Base-by-base conservation (phyloP, 2,888 invertebrate genomes). In the Panorpa germanica region DNA sequence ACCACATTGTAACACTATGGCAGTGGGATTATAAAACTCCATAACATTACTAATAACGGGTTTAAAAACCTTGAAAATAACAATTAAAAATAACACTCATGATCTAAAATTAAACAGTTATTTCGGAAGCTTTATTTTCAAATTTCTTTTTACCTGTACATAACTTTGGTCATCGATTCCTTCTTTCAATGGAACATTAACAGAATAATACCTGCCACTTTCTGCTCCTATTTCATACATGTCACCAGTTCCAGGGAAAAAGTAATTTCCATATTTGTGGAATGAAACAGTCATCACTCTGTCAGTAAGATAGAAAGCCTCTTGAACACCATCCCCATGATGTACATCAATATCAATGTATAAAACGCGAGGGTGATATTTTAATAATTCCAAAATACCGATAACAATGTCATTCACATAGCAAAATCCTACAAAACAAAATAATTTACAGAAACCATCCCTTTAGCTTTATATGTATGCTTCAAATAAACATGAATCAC, bases 271-370 rank as follows among this genome's bases (percentile, higher is more conserved):
- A 48, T 93, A 96, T 56, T 96, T 96, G 49, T 98, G 98, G 52
- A 98, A 96, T 25, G 93, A 95, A 2, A 96, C 93, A 0, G 98
- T 98, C 96, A 98, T 98, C 0, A 98, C 96, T 35, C 96, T 58
- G 49, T 96, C 95, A 0, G 93, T 95, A 4, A 93, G 59, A 50
- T 95, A 96, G 55, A 96, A 96, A 0, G 95, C 95, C 55, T 95
- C 96, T 53, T 96, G 93, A 0, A 96, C 95, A 0, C 90, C 90
- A 46, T 91, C 90, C 0, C 83, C 86, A 42, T 98, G 98, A 52
- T 98, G 98, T 1, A 98, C 96, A 46, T 98, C 98, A 35, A 98
- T 98, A 48, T 98, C 98, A 37, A 99, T 90, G 49, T 98, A 98
- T 3, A 98, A 58, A 2, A 98, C 96, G 34, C 96, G 60, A 0